Percentiles rank a stretch among this genome's conserved stretches.
Evolutionary conservation across 1,140 invertebrate genomes (phyloP).

Genomic region (Oscheius sp.): DNA sequence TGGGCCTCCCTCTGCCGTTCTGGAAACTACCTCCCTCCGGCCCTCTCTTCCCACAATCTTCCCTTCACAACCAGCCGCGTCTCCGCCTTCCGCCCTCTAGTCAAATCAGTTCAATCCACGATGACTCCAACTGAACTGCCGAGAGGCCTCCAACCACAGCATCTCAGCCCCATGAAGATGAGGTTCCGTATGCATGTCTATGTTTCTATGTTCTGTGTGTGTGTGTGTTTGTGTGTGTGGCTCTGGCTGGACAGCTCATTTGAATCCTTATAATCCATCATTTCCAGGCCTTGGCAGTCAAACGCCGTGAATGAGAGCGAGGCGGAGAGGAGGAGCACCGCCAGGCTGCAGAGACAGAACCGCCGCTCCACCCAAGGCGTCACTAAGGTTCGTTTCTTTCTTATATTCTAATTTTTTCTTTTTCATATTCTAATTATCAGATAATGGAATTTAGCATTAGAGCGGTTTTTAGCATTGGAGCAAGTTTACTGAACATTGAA

Average conservation of each 20-base stretch:
- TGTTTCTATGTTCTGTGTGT: neutral
- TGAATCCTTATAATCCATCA: neutral
- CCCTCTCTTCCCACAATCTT: neutral
- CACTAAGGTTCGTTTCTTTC: constrained; percentile 16
- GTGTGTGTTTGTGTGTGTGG: neutral
- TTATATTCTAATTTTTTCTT: neutral
- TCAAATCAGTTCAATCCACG: neutral
- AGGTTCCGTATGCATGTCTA: constrained; percentile 7
- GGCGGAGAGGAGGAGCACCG: constrained; percentile 26
- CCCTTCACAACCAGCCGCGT: constrained; percentile 15
- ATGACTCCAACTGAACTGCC: constrained; percentile 11
- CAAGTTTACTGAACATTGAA: too few relatives aligned
- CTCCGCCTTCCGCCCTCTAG: constrained; percentile 24
- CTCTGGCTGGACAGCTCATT: too few relatives aligned
- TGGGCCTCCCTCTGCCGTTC: constrained; percentile 18
- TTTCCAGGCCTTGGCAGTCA: constrained; percentile 36
- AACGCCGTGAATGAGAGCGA: constrained; percentile 25
- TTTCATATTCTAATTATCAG: neutral
- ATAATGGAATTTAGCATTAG: too few relatives aligned
- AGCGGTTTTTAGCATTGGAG: too few relatives aligned
- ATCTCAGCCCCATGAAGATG: constrained; percentile 29
- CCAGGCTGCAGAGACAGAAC: constrained; percentile 31
- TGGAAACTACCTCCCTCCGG: constrained; percentile 7
- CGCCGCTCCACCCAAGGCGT: constrained; percentile 32
- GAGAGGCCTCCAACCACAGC: constrained; percentile 20